phyloP scores from a whole-genome alignment of 1,140 invertebrate genomes.

The Ruditapes philippinarum region DNA sequence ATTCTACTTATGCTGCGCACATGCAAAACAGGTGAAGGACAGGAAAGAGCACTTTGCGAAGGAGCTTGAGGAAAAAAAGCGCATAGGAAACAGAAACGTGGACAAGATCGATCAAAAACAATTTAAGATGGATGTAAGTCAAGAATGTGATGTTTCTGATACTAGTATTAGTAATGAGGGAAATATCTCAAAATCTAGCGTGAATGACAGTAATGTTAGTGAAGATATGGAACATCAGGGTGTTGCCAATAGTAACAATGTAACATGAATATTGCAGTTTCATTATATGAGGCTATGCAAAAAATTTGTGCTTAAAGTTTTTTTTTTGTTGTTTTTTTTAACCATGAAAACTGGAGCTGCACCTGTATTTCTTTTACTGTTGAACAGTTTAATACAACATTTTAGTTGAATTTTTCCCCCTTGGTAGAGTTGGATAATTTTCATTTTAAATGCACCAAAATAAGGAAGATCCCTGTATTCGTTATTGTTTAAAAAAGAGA shows the following conservation, averaged over 20 bases:
- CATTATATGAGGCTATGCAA: too few species aligned
- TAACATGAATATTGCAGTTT: slow-evolving; percentile 10
- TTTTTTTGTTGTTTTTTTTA: too few species aligned
- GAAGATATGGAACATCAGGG: slow-evolving; percentile 29
- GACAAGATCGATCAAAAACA: slow-evolving; percentile 29
- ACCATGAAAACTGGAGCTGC: too few species aligned
- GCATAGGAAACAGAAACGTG: slow-evolving; percentile 25
- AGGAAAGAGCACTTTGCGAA: slow-evolving; percentile 3
- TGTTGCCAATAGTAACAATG: slow-evolving; percentile 5
- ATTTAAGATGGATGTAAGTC: slow-evolving; percentile 75
- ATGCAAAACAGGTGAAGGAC: slow-evolving; percentile 67
- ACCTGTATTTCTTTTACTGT: too few species aligned
- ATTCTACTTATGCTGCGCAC: slow-evolving; percentile 80
- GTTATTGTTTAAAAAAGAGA: too few species aligned
- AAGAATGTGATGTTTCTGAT: slow-evolving; percentile 7
- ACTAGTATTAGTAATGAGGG: not conserved
- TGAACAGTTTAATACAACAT: too few species aligned
- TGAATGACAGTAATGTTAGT: slow-evolving; percentile 6
- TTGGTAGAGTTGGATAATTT: too few species aligned
- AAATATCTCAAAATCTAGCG: not conserved
- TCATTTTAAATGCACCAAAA: too few species aligned
- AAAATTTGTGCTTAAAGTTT: too few species aligned
- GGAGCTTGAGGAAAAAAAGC: slow-evolving; percentile 30
- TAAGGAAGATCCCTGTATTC: too few species aligned
- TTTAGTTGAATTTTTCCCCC: too few species aligned